Evolutionary conservation across 2,888 invertebrate species (phyloP).

Genomic region (Aproaerema taeniolella): DNA sequence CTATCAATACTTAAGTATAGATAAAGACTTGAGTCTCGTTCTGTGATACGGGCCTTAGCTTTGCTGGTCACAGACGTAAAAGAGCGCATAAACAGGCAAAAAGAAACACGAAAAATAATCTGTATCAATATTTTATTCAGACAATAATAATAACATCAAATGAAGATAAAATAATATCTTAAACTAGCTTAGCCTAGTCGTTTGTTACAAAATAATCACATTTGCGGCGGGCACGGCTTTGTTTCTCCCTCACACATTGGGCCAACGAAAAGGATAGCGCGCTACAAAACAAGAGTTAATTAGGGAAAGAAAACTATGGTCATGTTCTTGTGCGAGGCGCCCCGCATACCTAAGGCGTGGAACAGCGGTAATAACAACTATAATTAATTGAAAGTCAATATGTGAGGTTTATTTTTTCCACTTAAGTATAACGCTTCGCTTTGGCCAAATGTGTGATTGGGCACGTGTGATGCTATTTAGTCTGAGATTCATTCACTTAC

Average conservation of each 20-base stretch:
- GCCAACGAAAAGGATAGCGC: neutral
- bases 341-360: too few relatives aligned
- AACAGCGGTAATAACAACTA: neutral
- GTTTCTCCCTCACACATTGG: neutral
- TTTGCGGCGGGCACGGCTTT: constrained; percentile 50
- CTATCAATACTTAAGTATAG: too few relatives aligned
- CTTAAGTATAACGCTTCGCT: too few relatives aligned
- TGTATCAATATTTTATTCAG: constrained; percentile 44
- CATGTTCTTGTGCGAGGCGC: neutral
- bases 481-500: too few relatives aligned
- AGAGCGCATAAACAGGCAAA: too few relatives aligned
- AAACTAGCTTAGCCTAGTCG: constrained; percentile 45
- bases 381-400: neutral
- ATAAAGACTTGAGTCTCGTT: too few relatives aligned
- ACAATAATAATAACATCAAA: constrained; percentile 48
- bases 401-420: neutral
- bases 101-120: too few relatives aligned
- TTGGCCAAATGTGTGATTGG: too few relatives aligned
- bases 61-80: too few relatives aligned
- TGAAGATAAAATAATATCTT: constrained; percentile 25
- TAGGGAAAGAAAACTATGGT: neutral
- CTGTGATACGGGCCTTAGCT: too few relatives aligned
- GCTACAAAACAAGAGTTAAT: neutral
- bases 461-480: too few relatives aligned
- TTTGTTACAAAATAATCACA: constrained; percentile 64